Evolutionary conservation across 2,113 vertebrate species (phyloP).

Genomic region (Bombycilla garrulus): DNA sequence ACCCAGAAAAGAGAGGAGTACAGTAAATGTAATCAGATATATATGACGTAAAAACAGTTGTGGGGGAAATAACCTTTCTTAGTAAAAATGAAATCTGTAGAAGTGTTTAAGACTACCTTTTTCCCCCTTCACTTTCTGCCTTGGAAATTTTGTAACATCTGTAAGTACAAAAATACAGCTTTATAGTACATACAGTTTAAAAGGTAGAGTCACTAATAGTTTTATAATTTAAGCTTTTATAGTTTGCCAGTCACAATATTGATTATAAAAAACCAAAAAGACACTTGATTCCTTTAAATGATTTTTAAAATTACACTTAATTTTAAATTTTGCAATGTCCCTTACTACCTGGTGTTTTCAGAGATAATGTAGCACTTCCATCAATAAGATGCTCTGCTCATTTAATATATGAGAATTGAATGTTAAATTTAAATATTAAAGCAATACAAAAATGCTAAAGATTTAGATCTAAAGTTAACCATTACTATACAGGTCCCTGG

Average conservation of each 20-base stretch:
- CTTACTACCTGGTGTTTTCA: not conserved
- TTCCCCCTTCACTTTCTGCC: not conserved
- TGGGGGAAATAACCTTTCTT: not conserved
- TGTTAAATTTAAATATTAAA: slow-evolving; percentile 44
- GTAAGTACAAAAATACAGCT: slow-evolving; percentile 50
- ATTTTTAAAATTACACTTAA: not conserved
- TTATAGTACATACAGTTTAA: slow-evolving; percentile 50
- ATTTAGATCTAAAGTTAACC: slow-evolving; percentile 1
- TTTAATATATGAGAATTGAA: slow-evolving; percentile 33
- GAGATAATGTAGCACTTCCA: slow-evolving; percentile 26
- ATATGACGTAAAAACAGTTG: not conserved
- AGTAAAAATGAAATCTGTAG: not conserved
- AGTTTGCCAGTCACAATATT: slow-evolving; percentile 4
- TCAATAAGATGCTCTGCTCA: slow-evolving; percentile 15
- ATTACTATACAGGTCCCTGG: not conserved
- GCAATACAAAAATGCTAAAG: slow-evolving; percentile 15
- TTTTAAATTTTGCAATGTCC: slow-evolving; percentile 24
- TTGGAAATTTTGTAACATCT: slow-evolving; percentile 58
- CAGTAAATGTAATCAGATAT: slow-evolving; percentile 1
- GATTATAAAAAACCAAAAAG: not conserved
- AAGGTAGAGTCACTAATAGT: slow-evolving; percentile 42
- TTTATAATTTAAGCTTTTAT: slow-evolving; percentile 62
- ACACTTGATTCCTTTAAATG: slow-evolving; percentile 10
- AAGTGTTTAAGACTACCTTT: not conserved
- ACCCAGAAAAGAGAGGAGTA: not conserved